A percentile compares a stretch with the other conserved stretches of the same genome.
These are phyloP conservation scores for Drosophila atripex DNA, from an alignment of 2,888 invertebrate genomes.

Conservation along the genomic window DNA sequence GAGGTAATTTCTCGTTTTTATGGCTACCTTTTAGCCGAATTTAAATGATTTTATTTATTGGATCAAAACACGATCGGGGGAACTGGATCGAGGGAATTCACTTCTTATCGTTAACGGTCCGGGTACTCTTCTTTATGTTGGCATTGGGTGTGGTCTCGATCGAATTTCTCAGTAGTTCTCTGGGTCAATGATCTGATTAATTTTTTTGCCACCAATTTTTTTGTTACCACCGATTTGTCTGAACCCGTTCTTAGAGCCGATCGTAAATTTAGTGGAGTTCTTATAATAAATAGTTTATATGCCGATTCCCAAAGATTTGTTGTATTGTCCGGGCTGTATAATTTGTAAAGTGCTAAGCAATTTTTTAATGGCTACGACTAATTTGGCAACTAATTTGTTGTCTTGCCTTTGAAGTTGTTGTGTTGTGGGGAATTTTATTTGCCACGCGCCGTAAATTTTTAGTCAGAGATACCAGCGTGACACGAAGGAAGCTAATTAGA, in stretches of 20 bases:
- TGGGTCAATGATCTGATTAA: conserved; percentile 67
- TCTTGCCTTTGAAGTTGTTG: conserved; percentile 32
- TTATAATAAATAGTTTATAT: conserved; percentile 23
- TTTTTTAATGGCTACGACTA: conserved; percentile 40
- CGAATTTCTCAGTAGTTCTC: conserved; percentile 58
- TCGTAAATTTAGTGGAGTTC: conserved; percentile 54
- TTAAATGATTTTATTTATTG: conserved; percentile 74
- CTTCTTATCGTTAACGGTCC: conserved; percentile 23
- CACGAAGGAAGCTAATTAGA: conserved; percentile 1
- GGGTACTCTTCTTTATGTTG: conserved; percentile 10
- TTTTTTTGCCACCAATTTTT: conserved; percentile 1
- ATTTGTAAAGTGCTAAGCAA: conserved; percentile 67
- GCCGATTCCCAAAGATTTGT: conserved; percentile 10
- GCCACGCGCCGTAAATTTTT: conserved; percentile 45
- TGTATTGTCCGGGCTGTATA: conserved; percentile 15
- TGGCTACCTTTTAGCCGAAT: conserved; percentile 64
- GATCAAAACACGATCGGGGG: conserved; percentile 5
- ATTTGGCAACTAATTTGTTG: conserved; percentile 59
- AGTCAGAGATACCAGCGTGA: conserved; percentile 25
- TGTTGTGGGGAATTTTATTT: conserved; percentile 30
- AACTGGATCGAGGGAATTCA: conserved; percentile 28
- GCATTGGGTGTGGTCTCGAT: conserved; percentile 19
- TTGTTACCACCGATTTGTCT: conserved; percentile 14
- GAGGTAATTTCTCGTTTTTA: conserved; percentile 70
- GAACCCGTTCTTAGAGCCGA: conserved; percentile 51